A percentile compares a stretch with the other conserved stretches of the same genome.
phyloP scores from a whole-genome alignment of 2,888 invertebrate species.

The Empis stercorea region DNA sequence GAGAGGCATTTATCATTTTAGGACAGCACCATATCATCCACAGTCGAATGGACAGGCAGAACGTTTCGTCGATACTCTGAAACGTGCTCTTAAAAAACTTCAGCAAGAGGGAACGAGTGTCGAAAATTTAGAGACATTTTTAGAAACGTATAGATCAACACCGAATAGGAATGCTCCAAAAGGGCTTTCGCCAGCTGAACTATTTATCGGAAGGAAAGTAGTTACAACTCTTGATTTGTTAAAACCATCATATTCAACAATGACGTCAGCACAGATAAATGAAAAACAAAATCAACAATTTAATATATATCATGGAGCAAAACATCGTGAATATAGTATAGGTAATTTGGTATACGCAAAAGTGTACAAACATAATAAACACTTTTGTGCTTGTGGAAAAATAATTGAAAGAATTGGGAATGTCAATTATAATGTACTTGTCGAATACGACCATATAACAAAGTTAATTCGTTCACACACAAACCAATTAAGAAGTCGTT shows the following conservation, averaged over 20 bases:
- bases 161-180: constrained; percentile 12
- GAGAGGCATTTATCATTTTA: constrained; percentile 7
- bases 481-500: constrained; percentile 9
- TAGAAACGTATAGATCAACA: constrained; percentile 13
- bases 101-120: constrained; percentile 9
- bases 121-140: constrained; percentile 11
- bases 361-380: constrained; percentile 8
- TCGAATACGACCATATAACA: constrained; percentile 2
- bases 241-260: constrained; percentile 3
- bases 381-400: constrained; percentile 8
- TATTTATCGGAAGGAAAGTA: constrained; percentile 11
- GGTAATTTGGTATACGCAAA: constrained; percentile 9
- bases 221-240: constrained; percentile 10
- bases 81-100: constrained; percentile 11
- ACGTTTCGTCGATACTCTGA: constrained; percentile 15
- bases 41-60: constrained; percentile 16
- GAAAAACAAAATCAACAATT: constrained; percentile 2
- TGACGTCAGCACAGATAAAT: not conserved
- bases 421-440: constrained; percentile 11
- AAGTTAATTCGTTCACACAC: constrained; percentile 7
- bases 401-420: constrained; percentile 10
- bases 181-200: constrained; percentile 13
- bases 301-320: constrained; percentile 2
- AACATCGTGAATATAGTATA: constrained; percentile 3
- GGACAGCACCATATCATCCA: constrained; percentile 6